Conservation (phyloP, 2,113 vertebrate genomes). For the Oreamnos americanus region DNA sequence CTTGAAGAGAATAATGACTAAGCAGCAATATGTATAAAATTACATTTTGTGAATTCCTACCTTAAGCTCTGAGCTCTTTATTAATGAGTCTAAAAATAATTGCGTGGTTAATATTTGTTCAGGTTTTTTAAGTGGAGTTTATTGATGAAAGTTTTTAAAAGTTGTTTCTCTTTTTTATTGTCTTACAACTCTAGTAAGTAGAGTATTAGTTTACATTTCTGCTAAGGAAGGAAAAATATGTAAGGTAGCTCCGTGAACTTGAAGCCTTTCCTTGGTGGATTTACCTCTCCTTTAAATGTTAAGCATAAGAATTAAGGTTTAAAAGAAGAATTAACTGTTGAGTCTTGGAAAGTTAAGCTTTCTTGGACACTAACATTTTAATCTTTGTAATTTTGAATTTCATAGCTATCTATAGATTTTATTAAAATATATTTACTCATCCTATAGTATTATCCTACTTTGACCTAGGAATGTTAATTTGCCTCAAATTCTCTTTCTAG, state of each 20-base stretch:
- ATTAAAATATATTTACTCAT: background rate
- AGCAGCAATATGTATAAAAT: background rate
- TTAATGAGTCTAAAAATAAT: constrained; percentile 1
- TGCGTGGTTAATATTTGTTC: background rate
- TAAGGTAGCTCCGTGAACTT: background rate
- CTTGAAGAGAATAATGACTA: background rate
- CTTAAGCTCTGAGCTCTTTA: background rate
- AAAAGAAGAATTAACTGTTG: background rate
- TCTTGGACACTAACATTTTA: background rate
- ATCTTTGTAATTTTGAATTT: constrained; percentile 33
- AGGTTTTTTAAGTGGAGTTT: background rate
- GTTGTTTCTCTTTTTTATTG: background rate
- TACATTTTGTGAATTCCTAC: background rate
- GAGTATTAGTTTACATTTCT: background rate
- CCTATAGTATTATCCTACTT: constrained; percentile 46
- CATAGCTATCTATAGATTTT: background rate
- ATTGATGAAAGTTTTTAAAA: background rate
- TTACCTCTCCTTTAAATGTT: background rate
- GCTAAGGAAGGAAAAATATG: background rate
- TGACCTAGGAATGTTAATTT: constrained; percentile 44
- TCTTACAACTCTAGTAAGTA: background rate
- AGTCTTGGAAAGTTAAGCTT: constrained; percentile 15
- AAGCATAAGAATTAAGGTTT: background rate
- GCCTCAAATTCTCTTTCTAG: constrained; percentile 30
- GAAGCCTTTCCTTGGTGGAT: background rate